Evolutionary conservation across 2,797 vertebrate genomes (phyloP).

Genomic region (Sebastes jordani): DNA sequence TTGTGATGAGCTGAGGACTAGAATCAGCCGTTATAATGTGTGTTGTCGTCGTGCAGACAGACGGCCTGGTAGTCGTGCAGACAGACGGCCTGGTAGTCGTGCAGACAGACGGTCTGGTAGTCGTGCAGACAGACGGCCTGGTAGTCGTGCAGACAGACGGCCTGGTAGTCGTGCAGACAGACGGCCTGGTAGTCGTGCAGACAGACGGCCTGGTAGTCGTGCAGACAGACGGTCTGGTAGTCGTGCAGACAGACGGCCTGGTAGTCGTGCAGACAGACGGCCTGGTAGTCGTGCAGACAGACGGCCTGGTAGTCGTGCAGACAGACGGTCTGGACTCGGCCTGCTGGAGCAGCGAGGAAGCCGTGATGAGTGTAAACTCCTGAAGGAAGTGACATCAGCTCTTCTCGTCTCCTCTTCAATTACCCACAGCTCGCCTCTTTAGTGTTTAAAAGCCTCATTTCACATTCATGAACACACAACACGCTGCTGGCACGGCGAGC

Average conservation of each 20-base stretch:
- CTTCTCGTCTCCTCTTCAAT: conserved; percentile 64
- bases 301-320: too few species aligned
- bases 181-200: too few species aligned
- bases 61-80: background rate
- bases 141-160: background rate
- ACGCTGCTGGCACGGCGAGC: conserved; percentile 49
- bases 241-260: too few species aligned
- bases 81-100: too few species aligned
- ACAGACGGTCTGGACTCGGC: background rate
- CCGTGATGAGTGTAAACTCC: conserved; percentile 17
- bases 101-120: too few species aligned
- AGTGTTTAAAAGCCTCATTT: conserved; percentile 67
- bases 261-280: too few species aligned
- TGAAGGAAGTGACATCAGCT: conserved; percentile 61
- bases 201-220: too few species aligned
- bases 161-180: too few species aligned
- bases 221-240: background rate
- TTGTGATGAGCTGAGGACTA: too few species aligned
- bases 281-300: too few species aligned
- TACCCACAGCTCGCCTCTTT: conserved; percentile 60
- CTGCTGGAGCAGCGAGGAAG: background rate
- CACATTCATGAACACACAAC: conserved; percentile 57
- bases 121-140: background rate
- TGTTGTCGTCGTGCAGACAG: background rate
- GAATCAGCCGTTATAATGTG: too few species aligned